phyloP scores from a whole-genome alignment of 2,888 invertebrate species.

The Calliphora vomitoria region DNA sequence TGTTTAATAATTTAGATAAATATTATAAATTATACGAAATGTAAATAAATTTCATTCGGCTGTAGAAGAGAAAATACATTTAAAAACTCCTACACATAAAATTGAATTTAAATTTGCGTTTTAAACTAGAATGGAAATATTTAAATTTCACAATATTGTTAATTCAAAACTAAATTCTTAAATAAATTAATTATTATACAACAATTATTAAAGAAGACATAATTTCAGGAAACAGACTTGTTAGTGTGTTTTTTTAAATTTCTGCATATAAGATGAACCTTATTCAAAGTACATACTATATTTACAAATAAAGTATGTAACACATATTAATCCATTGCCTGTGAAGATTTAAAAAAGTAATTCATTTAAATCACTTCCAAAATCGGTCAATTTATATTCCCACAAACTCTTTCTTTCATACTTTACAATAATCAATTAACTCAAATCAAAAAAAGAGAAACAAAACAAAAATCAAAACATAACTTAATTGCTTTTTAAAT shows the following conservation, averaged over 20 bases:
- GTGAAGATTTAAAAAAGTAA: too few relatives aligned
- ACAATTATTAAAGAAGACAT: too few relatives aligned
- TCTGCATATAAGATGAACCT: too few relatives aligned
- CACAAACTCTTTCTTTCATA: background rate
- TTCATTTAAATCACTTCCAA: background rate
- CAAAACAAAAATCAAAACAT: constrained; percentile 13
- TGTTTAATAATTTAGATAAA: background rate
- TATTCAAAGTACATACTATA: too few relatives aligned
- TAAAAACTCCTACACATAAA: background rate
- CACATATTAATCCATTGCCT: too few relatives aligned
- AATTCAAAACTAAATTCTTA: background rate
- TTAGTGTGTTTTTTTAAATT: too few relatives aligned
- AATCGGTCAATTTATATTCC: background rate
- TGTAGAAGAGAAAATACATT: background rate
- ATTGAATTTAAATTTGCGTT: background rate
- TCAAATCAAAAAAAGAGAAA: background rate
- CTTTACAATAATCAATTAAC: background rate
- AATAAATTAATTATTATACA: too few relatives aligned
- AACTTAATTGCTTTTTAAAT: constrained; percentile 49
- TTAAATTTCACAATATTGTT: background rate
- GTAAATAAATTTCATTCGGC: too few relatives aligned
- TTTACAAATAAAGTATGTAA: too few relatives aligned
- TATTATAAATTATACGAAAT: background rate
- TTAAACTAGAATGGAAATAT: background rate
- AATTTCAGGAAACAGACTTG: too few relatives aligned